Evolutionary conservation across 2,888 invertebrate species (phyloP).

Genomic region (Anticlea derivata): DNA sequence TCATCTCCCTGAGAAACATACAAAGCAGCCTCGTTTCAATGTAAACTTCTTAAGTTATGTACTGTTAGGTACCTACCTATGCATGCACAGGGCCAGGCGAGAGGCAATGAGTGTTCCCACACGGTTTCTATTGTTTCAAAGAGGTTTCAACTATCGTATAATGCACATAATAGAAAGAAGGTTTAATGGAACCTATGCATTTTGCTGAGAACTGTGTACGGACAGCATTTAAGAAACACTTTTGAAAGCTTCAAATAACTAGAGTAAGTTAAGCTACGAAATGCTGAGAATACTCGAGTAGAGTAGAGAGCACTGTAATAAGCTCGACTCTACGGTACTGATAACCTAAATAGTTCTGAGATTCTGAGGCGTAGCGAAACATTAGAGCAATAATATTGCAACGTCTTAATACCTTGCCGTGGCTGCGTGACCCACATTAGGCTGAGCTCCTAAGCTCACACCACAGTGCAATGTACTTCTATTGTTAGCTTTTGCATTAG

Average conservation of each 20-base stretch:
- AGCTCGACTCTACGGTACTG: background rate
- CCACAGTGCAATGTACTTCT: background rate
- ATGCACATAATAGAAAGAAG: no score
- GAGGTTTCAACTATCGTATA: constrained; percentile 12
- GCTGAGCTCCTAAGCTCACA: constrained; percentile 10
- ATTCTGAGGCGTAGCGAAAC: constrained; percentile 12
- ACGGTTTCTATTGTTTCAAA: constrained; percentile 50
- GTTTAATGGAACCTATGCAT: background rate
- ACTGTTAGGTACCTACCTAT: constrained; percentile 44
- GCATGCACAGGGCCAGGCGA: constrained; percentile 42
- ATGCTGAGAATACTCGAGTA: background rate
- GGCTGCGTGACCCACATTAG: constrained; percentile 12
- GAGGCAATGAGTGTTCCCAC: constrained; percentile 48
- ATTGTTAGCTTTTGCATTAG: constrained; percentile 4
- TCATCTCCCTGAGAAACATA: constrained; percentile 2
- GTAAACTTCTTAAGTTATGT: no score
- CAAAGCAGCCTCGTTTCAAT: constrained; percentile 8
- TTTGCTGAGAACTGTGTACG: background rate
- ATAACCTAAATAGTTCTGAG: constrained; percentile 1
- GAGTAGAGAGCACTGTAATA: background rate
- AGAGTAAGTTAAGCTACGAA: background rate
- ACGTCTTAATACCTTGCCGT: background rate
- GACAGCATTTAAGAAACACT: background rate
- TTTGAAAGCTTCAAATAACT: background rate
- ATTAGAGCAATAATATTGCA: constrained; percentile 7